Evolutionary conservation across 2,888 invertebrate species (phyloP).

Genomic region (Eristalis arbustorum): DNA sequence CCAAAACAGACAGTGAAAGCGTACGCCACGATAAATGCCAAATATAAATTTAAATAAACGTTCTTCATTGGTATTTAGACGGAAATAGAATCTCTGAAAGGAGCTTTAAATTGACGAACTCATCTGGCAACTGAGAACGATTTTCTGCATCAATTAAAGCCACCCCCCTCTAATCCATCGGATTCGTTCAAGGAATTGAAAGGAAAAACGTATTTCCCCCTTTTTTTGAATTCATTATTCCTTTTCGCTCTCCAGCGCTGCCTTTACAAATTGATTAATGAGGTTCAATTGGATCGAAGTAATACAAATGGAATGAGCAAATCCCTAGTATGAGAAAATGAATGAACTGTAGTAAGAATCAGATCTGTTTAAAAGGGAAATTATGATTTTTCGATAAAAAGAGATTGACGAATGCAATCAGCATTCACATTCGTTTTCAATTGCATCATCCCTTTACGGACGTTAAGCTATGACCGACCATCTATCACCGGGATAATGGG

Average conservation of each 20-base stretch:
- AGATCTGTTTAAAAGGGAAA: slow-evolving; percentile 17
- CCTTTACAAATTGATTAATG: slow-evolving; percentile 58
- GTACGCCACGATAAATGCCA: not conserved
- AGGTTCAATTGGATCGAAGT: slow-evolving; percentile 46
- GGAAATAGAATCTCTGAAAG: slow-evolving; percentile 6
- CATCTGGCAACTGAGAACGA: slow-evolving; percentile 16
- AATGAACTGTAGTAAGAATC: not conserved
- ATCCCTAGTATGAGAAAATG: not conserved
- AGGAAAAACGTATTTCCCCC: not conserved
- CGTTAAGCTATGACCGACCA: slow-evolving; percentile 24
- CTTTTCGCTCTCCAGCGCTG: not conserved
- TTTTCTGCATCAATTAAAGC: slow-evolving; percentile 50
- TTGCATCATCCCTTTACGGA: not conserved
- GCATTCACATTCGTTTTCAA: slow-evolving; percentile 26
- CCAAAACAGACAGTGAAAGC: slow-evolving; percentile 2
- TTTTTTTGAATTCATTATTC: slow-evolving; percentile 1
- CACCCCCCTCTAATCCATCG: not conserved
- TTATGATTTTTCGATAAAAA: slow-evolving; percentile 32
- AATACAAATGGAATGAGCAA: slow-evolving; percentile 34
- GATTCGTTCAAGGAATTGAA: not conserved
- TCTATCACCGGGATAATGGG: not conserved
- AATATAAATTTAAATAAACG: slow-evolving; percentile 23
- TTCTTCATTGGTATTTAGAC: not conserved
- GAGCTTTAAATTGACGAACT: slow-evolving; percentile 30
- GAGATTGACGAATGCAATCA: slow-evolving; percentile 34